Percentiles rank a stretch among this genome's conserved stretches.
Conservation (phyloP, 2,888 invertebrate species). For the Cataglyphis albicans region DNA sequence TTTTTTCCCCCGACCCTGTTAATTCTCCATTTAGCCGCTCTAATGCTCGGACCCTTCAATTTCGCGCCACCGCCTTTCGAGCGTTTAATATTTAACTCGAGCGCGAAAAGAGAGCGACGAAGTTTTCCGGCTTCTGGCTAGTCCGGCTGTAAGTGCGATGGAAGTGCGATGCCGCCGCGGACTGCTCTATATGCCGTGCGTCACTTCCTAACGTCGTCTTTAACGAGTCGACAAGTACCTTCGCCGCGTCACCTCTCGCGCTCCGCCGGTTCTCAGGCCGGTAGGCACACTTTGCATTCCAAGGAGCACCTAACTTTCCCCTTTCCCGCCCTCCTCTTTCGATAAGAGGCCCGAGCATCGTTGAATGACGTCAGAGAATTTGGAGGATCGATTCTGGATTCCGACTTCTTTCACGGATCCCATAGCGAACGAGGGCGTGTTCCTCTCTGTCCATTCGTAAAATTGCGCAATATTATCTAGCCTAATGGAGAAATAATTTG, state of each 20-base stretch:
- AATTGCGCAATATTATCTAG: constrained; percentile 14
- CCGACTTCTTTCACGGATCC: constrained; percentile 44
- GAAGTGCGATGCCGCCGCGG: constrained; percentile 44
- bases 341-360: constrained; percentile 56
- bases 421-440: constrained; percentile 16
- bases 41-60: constrained; percentile 74
- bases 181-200: constrained; percentile 82
- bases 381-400: constrained; percentile 60
- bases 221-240: constrained; percentile 82
- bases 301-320: constrained; percentile 59
- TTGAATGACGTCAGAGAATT: constrained; percentile 62
- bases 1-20: constrained; percentile 49
- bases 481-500: constrained; percentile 6
- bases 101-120: constrained; percentile 68
- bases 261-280: constrained; percentile 71
- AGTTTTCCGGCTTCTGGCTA: constrained; percentile 63
- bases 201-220: constrained; percentile 80
- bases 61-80: constrained; percentile 78
- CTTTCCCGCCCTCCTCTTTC: background rate
- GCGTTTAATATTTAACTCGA: constrained; percentile 82
- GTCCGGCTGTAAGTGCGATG: constrained; percentile 59
- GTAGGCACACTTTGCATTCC: constrained; percentile 79
- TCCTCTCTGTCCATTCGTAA: background rate
- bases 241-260: constrained; percentile 76
- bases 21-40: constrained; percentile 73